Evolutionary conservation across 2,888 invertebrate species (phyloP).

Genomic region (Anodontia alba): DNA sequence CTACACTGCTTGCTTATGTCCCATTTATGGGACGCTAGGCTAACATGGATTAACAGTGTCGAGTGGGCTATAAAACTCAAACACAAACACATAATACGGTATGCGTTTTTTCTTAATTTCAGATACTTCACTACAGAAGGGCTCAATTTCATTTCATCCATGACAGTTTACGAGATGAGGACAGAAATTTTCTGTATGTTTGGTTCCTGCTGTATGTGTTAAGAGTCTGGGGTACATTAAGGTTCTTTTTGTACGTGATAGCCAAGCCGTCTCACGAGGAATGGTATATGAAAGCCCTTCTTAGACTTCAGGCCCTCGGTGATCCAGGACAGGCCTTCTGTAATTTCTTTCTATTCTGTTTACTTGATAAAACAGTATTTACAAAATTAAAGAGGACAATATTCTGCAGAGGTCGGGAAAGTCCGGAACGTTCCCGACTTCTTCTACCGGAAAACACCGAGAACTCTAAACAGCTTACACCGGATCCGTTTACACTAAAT

Average conservation of each 20-base stretch:
- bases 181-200: constrained; percentile 52
- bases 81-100: background rate
- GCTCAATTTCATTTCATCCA: constrained; percentile 23
- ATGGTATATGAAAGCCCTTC: constrained; percentile 18
- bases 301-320: constrained; percentile 55
- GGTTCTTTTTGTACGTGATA: constrained; percentile 38
- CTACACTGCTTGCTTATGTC: too few relatives aligned
- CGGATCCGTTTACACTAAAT: too few relatives aligned
- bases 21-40: too few relatives aligned
- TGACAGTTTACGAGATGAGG: constrained; percentile 46
- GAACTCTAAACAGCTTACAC: too few relatives aligned
- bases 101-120: background rate
- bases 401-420: background rate
- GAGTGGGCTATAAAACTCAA: too few relatives aligned
- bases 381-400: background rate
- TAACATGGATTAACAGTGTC: too few relatives aligned
- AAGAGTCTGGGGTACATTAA: constrained; percentile 57
- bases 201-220: constrained; percentile 53
- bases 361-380: constrained; percentile 54
- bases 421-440: background rate
- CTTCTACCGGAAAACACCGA: too few relatives aligned
- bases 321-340: constrained; percentile 58
- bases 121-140: constrained; percentile 16
- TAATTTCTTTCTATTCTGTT: constrained; percentile 54
- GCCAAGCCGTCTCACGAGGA: background rate